Conservation (phyloP, 1,140 invertebrate species). For the Bombus huntii region DNA sequence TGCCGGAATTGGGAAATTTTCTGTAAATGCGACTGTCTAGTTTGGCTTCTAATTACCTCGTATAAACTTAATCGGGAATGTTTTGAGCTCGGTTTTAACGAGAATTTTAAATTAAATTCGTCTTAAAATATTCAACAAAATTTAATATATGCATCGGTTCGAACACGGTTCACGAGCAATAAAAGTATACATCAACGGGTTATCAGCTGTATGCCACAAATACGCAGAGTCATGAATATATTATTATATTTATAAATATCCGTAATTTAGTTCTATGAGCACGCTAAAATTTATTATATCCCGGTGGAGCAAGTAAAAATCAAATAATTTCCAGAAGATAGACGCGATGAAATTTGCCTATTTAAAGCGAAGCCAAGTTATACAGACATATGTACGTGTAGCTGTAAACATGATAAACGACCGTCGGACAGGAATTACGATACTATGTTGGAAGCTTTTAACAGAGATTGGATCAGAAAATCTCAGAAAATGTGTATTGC, state of each 20-base stretch:
- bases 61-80: not conserved
- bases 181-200: too few relatives aligned
- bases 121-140: too few relatives aligned
- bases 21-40: not conserved
- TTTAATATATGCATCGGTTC: too few relatives aligned
- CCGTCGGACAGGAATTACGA: not conserved
- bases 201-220: too few relatives aligned
- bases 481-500: not conserved
- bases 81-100: not conserved
- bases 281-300: too few relatives aligned
- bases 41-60: too few relatives aligned
- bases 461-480: not conserved
- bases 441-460: not conserved
- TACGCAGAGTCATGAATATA: too few relatives aligned
- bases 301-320: not conserved
- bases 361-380: constrained; percentile 12
- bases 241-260: too few relatives aligned
- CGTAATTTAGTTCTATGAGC: too few relatives aligned
- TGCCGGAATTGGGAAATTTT: not conserved
- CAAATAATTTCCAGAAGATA: not conserved
- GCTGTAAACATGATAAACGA: not conserved
- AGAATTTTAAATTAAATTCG: too few relatives aligned
- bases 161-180: too few relatives aligned
- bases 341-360: not conserved
- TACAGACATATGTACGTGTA: not conserved